Conservation (phyloP, 37 sponge, comb jelly and placozoan genomes). For the Amphimedon queenslandica region DNA sequence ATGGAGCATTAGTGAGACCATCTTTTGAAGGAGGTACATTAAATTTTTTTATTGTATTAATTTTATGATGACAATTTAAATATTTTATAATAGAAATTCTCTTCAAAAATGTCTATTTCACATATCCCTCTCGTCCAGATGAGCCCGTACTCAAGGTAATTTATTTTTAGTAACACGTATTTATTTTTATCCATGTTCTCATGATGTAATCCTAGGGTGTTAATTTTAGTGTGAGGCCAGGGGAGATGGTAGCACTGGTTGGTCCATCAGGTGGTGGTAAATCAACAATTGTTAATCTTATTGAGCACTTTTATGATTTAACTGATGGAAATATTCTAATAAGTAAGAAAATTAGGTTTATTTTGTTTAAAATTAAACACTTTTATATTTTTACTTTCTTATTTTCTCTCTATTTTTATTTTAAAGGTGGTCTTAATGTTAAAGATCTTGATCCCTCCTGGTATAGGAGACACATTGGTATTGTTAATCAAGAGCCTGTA, state of each 20-base stretch:
- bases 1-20: slow-evolving; percentile 34
- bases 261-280: slow-evolving; percentile 89
- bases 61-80: too few relatives aligned
- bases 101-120: slow-evolving; percentile 65
- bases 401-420: not conserved
- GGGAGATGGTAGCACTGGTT: slow-evolving; percentile 86
- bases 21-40: slow-evolving; percentile 62
- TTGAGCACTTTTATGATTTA: slow-evolving; percentile 80
- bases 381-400: too few relatives aligned
- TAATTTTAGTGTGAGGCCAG: slow-evolving; percentile 55
- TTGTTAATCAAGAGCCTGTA: slow-evolving; percentile 86
- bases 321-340: slow-evolving; percentile 48
- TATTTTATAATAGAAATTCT: slow-evolving; percentile 26
- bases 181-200: too few relatives aligned
- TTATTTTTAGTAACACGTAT: not conserved
- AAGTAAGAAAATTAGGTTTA: slow-evolving; percentile 20
- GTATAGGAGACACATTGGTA: slow-evolving; percentile 65
- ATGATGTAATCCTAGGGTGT: slow-evolving; percentile 37
- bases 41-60: too few relatives aligned
- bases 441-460: slow-evolving; percentile 64
- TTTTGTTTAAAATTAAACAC: too few relatives aligned
- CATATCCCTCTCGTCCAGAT: slow-evolving; percentile 85
- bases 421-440: slow-evolving; percentile 48
- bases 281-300: slow-evolving; percentile 77
- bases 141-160: slow-evolving; percentile 74